A percentile compares a stretch with the other conserved stretches of the same genome.
Conservation (phyloP, 2,888 invertebrate species). For the Torymus tubicola region DNA sequence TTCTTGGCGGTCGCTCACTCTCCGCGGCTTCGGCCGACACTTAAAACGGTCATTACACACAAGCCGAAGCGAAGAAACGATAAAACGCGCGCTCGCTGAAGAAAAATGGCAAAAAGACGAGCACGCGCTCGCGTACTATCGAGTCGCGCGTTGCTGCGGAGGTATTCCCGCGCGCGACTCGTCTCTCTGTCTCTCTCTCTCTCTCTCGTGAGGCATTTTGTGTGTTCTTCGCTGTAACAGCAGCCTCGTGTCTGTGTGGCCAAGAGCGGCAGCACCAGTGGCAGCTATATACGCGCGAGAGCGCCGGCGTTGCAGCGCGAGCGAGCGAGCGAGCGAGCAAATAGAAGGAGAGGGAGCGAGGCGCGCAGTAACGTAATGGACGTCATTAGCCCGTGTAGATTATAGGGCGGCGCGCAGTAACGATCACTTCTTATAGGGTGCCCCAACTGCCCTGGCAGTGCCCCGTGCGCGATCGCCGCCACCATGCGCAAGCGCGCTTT, state of each 20-base stretch:
- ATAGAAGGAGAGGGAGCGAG: slow-evolving; percentile 63
- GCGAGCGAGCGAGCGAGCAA: not conserved
- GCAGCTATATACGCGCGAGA: slow-evolving; percentile 28
- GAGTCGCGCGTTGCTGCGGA: slow-evolving; percentile 23
- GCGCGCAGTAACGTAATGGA: slow-evolving; percentile 75
- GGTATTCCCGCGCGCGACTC: slow-evolving; percentile 12
- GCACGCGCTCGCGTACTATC: slow-evolving; percentile 6
- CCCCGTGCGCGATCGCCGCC: not conserved
- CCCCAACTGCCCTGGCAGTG: slow-evolving; percentile 54
- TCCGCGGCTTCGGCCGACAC: slow-evolving; percentile 39
- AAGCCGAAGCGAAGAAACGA: slow-evolving; percentile 48
- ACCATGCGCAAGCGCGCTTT: not conserved
- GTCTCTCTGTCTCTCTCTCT: slow-evolving; percentile 22
- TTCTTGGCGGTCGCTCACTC: slow-evolving; percentile 15
- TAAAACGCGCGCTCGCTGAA: slow-evolving; percentile 26
- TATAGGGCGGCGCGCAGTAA: slow-evolving; percentile 77
- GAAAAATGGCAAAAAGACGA: slow-evolving; percentile 51
- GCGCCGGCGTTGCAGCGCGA: slow-evolving; percentile 19
- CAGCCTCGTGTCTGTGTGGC: slow-evolving; percentile 59
- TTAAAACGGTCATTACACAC: slow-evolving; percentile 54
- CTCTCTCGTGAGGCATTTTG: slow-evolving; percentile 51
- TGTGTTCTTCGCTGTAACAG: slow-evolving; percentile 53
- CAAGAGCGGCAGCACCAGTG: slow-evolving; percentile 43
- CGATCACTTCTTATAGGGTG: slow-evolving; percentile 76
- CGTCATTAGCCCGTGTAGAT: slow-evolving; percentile 76